Percentiles rank a stretch among this genome's conserved stretches.
Conservation (phyloP, 2,113 vertebrate genomes). For the Physeter macrocephalus region DNA sequence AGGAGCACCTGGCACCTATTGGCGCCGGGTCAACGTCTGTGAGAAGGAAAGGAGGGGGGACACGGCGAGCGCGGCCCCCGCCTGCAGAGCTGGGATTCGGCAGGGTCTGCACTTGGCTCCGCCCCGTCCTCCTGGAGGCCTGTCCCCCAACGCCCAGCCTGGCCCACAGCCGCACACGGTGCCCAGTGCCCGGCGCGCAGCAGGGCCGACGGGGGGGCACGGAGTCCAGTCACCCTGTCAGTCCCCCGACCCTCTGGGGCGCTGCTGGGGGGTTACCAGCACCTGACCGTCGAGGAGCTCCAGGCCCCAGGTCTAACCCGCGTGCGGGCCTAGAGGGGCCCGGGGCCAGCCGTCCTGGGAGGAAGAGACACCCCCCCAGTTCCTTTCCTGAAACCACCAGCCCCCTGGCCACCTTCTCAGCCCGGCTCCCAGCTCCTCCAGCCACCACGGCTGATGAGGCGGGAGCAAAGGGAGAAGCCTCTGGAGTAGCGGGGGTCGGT, state of each 20-base stretch:
- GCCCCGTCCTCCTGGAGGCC: accelerated
- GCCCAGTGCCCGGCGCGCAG: accelerated
- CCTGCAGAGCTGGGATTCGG: not conserved
- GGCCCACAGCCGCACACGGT: not conserved
- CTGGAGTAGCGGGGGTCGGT: not conserved
- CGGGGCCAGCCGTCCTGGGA: too few species aligned
- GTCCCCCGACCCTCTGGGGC: not conserved
- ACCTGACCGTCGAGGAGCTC: not conserved
- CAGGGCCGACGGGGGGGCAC: not conserved
- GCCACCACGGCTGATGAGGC: accelerated
- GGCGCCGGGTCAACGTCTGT: accelerated
- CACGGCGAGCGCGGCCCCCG: not conserved
- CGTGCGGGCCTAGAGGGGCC: accelerated
- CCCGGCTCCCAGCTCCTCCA: not conserved
- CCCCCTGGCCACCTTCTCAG: not conserved
- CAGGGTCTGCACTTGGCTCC: not conserved
- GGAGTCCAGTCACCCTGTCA: not conserved
- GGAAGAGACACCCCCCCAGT: too few species aligned
- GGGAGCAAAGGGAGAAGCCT: not conserved
- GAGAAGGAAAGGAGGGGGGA: accelerated
- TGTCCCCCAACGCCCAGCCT: accelerated
- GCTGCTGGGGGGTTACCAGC: not conserved
- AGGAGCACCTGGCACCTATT: accelerated
- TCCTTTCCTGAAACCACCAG: not conserved
- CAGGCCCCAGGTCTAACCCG: not conserved